These are phyloP conservation scores for Strongylocentrotus purpuratus DNA, from an alignment of 35 echinoderm and acorn worm genomes.

Conservation along the genomic window DNA sequence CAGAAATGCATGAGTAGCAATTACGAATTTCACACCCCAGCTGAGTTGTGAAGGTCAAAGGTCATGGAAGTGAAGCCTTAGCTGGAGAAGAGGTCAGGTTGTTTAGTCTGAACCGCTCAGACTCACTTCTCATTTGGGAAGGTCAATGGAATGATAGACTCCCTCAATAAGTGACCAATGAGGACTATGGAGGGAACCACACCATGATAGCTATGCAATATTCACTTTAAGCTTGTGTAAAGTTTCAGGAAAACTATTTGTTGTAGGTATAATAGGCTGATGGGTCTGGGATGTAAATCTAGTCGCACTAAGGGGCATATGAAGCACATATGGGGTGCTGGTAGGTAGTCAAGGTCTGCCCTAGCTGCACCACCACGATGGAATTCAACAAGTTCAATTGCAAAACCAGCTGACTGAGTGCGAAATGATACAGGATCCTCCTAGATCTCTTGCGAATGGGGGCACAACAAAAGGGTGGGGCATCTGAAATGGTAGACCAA, in stretches of 20 bases:
- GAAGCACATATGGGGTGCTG: constrained; percentile 22
- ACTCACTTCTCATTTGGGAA: neutral
- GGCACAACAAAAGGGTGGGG: constrained; percentile 5
- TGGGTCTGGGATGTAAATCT: neutral
- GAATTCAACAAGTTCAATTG: constrained; percentile 48
- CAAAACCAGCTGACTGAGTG: constrained; percentile 35
- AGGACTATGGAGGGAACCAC: neutral
- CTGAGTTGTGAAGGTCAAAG: constrained; percentile 47
- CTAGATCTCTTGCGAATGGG: neutral
- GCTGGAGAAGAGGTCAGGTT: constrained; percentile 24
- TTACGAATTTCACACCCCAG: constrained; percentile 47
- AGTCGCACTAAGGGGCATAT: constrained; percentile 5
- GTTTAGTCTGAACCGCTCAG: neutral
- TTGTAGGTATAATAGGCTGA: neutral
- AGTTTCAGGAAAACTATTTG: neutral
- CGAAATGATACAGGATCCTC: constrained; percentile 36
- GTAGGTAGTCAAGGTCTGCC: neutral
- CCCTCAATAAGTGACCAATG: neutral
- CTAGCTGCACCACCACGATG: neutral
- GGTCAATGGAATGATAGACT: neutral
- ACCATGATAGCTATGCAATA: neutral
- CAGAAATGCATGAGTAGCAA: constrained; percentile 23
- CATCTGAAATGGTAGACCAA: neutral
- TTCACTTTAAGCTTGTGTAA: neutral
- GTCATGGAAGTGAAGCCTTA: constrained; percentile 31